Conservation (phyloP, 1,140 invertebrate genomes). For the Drosophila gunungcola region DNA sequence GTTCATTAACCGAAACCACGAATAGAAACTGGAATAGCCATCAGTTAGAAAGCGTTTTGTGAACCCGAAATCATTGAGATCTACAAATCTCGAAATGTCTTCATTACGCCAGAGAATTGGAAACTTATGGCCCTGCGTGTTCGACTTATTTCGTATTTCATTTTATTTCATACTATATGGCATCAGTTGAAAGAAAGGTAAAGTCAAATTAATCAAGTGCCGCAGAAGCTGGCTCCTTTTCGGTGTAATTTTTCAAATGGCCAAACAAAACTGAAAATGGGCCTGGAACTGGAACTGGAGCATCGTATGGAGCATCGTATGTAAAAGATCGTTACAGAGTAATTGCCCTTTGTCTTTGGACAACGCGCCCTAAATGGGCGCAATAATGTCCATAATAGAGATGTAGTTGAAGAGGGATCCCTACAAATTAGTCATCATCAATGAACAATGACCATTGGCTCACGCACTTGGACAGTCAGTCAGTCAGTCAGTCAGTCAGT, state of each 20-base stretch:
- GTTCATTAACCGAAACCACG: constrained; percentile 55
- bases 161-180: constrained; percentile 19
- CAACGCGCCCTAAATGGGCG: constrained; percentile 52
- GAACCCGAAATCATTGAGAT: constrained; percentile 1
- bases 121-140: constrained; percentile 17
- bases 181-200: constrained; percentile 30
- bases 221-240: constrained; percentile 45
- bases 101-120: constrained; percentile 47
- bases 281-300: constrained; percentile 36
- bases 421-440: constrained; percentile 50
- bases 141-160: constrained; percentile 41
- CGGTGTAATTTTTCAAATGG: constrained; percentile 54
- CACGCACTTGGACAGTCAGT: constrained; percentile 23
- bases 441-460: constrained; percentile 29
- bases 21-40: constrained; percentile 35
- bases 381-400: constrained; percentile 53
- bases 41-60: constrained; percentile 74
- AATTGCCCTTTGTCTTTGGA: constrained; percentile 51
- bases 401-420: background rate
- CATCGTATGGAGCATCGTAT: constrained; percentile 36
- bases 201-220: constrained; percentile 65
- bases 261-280: background rate
- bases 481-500: no score
- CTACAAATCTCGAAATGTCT: constrained; percentile 58
- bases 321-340: constrained; percentile 57